Evolutionary conservation across 1,140 invertebrate genomes (phyloP).

Genomic region (Nomia melanderi): DNA sequence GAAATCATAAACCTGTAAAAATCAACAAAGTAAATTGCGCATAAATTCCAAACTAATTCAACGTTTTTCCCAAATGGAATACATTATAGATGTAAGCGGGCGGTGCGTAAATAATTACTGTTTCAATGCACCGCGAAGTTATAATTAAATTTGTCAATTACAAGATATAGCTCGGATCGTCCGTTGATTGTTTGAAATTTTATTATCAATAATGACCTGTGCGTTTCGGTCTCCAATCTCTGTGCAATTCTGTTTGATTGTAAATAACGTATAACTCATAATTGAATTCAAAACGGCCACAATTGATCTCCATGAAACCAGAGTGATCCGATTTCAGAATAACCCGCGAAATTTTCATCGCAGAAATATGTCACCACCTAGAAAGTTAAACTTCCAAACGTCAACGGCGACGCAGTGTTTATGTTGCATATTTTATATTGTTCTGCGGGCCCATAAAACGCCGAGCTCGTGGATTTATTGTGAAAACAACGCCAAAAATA

Average conservation of each 20-base stretch:
- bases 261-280: slow-evolving; percentile 27
- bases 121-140: background rate
- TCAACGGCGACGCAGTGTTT: background rate
- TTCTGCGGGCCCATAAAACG: too few species aligned
- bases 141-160: slow-evolving; percentile 10
- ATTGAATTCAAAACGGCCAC: slow-evolving; percentile 1
- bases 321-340: slow-evolving; percentile 1
- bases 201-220: background rate
- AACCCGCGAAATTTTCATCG: background rate
- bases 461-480: too few species aligned
- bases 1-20: background rate
- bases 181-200: slow-evolving; percentile 7
- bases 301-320: background rate
- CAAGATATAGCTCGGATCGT: background rate
- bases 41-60: background rate
- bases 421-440: background rate
- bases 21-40: background rate
- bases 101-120: background rate
- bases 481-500: too few species aligned
- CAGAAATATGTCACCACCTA: slow-evolving; percentile 9
- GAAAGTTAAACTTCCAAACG: background rate
- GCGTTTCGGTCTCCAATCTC: too few species aligned
- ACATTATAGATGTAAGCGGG: background rate
- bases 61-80: background rate
- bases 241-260: slow-evolving; percentile 16